Percentiles rank a stretch among this genome's conserved stretches.
Conservation (phyloP, 2,888 invertebrate species). For the Yponomeuta sedellus region DNA sequence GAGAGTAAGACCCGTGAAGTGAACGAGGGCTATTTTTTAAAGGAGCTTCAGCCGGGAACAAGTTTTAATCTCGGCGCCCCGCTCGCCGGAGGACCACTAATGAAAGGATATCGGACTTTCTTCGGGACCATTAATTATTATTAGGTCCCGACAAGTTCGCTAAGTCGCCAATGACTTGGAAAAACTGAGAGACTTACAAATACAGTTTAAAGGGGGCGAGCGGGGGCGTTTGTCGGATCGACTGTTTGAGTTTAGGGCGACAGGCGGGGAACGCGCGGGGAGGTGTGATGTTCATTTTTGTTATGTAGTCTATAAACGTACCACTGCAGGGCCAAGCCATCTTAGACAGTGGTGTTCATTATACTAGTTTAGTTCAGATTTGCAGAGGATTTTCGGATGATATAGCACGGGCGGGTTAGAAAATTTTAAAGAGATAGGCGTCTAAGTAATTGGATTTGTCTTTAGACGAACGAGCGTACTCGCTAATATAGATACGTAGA, state of each 20-base stretch:
- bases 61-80: slow-evolving; percentile 66
- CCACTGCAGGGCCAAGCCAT: too few species aligned
- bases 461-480: too few species aligned
- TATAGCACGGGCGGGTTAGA: too few species aligned
- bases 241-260: not conserved
- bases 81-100: slow-evolving; percentile 54
- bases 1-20: not conserved
- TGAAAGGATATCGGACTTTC: slow-evolving; percentile 75
- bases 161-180: slow-evolving; percentile 63
- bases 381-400: too few species aligned
- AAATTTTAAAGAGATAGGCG: too few species aligned
- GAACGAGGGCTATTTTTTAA: not conserved
- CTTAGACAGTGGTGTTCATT: too few species aligned
- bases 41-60: slow-evolving; percentile 31
- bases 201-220: slow-evolving; percentile 48
- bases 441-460: too few species aligned
- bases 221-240: slow-evolving; percentile 27
- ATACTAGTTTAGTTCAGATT: too few species aligned
- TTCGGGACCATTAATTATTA: slow-evolving; percentile 71
- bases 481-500: too few species aligned
- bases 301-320: too few species aligned
- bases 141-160: slow-evolving; percentile 60
- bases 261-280: too few species aligned
- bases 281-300: too few species aligned
- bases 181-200: slow-evolving; percentile 61